These are phyloP conservation scores for Formica exsecta DNA, from an alignment of 1,140 invertebrate species.

Conservation along the genomic window DNA sequence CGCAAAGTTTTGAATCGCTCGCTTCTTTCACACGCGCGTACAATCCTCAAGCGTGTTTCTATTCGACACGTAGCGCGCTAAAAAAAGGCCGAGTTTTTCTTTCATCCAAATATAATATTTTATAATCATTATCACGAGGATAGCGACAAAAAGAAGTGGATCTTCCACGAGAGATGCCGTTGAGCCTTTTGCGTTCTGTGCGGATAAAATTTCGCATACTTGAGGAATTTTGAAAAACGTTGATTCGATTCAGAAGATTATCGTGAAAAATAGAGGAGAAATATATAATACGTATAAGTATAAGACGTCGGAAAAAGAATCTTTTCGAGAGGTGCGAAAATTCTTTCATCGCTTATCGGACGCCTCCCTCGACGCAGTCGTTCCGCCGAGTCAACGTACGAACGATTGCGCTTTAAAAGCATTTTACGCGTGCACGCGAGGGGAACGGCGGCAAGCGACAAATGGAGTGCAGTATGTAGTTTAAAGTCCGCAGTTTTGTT, in stretches of 20 bases:
- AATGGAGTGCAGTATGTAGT: not conserved
- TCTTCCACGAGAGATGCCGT: not conserved
- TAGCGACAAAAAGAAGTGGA: not conserved
- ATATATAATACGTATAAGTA: not conserved
- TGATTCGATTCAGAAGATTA: not conserved
- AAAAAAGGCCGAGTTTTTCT: not conserved
- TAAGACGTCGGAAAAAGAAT: not conserved
- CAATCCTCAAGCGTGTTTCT: not conserved
- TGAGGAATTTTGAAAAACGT: not conserved
- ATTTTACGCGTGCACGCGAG: constrained; percentile 42
- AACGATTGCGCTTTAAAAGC: constrained; percentile 69
- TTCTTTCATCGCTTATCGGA: constrained; percentile 40
- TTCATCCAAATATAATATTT: not conserved
- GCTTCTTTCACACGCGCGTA: too few relatives aligned
- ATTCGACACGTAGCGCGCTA: not conserved
- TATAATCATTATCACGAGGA: not conserved
- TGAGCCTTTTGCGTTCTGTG: not conserved
- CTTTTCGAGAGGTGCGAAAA: constrained; percentile 18
- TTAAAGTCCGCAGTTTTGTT: constrained; percentile 38
- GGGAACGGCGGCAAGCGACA: not conserved
- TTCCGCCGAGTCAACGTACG: constrained; percentile 69
- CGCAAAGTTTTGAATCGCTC: too few relatives aligned
- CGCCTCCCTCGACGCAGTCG: constrained; percentile 38
- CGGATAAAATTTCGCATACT: not conserved
- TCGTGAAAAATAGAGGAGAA: not conserved